phyloP scores from a whole-genome alignment of 2,797 vertebrate species.

The Okamejei kenojei region DNA sequence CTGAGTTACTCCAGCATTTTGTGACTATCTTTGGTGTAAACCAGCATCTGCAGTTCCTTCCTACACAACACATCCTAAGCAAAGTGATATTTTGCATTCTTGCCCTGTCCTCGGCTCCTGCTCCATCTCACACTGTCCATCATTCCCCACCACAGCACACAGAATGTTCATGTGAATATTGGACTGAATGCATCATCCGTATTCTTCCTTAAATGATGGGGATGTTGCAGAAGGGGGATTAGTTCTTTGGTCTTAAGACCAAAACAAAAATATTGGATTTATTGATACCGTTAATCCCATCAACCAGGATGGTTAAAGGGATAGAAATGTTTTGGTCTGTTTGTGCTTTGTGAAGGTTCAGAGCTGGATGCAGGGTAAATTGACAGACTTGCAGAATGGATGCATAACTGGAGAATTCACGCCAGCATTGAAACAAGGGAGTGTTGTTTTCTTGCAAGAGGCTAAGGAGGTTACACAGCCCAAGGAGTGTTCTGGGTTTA shows the following conservation, averaged over 20 bases:
- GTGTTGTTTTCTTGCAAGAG: neutral
- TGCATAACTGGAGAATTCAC: neutral
- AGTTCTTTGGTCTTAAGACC: no score
- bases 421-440: neutral
- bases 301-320: neutral
- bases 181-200: neutral
- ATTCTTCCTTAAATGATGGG: neutral
- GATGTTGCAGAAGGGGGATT: neutral
- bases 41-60: no score
- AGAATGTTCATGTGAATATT: neutral
- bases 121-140: no score
- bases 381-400: neutral
- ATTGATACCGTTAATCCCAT: neutral
- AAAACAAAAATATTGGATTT: neutral
- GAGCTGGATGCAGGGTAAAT: neutral
- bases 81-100: neutral
- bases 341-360: neutral
- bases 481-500: neutral
- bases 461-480: neutral
- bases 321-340: neutral
- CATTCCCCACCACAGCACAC: no score
- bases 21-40: no score
- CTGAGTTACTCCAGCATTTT: no score
- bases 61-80: neutral
- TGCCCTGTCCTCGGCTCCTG: neutral